Evolutionary conservation across 2,797 vertebrate species (phyloP).

Genomic region (Myripristis jacobus): DNA sequence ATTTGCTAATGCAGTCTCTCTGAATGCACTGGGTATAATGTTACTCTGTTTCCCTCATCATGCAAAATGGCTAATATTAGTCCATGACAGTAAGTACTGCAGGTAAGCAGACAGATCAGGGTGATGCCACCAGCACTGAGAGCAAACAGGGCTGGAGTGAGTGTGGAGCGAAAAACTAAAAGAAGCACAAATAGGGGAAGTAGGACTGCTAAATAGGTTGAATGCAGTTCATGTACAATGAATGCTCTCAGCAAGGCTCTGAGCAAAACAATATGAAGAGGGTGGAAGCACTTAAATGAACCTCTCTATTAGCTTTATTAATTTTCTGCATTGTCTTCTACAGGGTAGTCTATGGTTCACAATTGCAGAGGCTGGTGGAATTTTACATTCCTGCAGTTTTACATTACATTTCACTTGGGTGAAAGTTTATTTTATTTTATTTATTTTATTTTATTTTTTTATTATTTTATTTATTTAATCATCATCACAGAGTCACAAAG

Average conservation of each 20-base stretch:
- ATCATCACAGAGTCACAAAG: too few species aligned
- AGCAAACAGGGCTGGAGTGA: not conserved
- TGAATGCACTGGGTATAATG: slow-evolving; percentile 55
- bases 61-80: slow-evolving; percentile 57
- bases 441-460: too few species aligned
- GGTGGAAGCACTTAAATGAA: slow-evolving; percentile 4
- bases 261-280: not conserved
- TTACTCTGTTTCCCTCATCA: slow-evolving; percentile 58
- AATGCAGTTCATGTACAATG: slow-evolving; percentile 2
- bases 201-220: not conserved
- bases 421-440: too few species aligned
- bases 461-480: too few species aligned
- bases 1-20: slow-evolving; percentile 68
- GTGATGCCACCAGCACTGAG: slow-evolving; percentile 19
- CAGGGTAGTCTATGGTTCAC: not conserved
- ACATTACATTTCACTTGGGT: too few species aligned
- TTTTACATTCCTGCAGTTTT: too few species aligned
- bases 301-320: slow-evolving; percentile 6
- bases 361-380: not conserved
- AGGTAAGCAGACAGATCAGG: slow-evolving; percentile 50
- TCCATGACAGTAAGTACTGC: slow-evolving; percentile 45
- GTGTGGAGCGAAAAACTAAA: not conserved
- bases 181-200: too few species aligned
- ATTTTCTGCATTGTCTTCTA: not conserved
- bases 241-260: slow-evolving; percentile 1